Evolutionary conservation across 2,797 vertebrate genomes (phyloP), one percentile per base, ranked within the genome.

Genomic region (Lutjanus campechanus): DNA sequence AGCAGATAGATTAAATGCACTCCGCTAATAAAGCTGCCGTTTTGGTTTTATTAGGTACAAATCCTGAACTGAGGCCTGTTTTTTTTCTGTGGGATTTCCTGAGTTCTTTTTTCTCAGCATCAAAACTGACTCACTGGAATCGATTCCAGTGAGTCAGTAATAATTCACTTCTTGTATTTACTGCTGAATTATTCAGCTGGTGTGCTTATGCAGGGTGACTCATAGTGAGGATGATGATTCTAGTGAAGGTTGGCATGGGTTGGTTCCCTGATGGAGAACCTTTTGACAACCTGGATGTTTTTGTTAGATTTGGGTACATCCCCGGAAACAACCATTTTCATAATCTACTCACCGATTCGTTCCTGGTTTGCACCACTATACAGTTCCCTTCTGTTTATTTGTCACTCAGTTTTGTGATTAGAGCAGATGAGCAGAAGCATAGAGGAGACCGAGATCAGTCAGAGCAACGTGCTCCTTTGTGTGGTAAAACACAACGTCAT

Each of bases 31-130:
- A 2, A 12, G 59, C 17, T 66, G 7, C 47, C 46, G 62, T 49
- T 58, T 58, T 43, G 16, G 22, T 73, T 77, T 64, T 40, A 62
- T 66, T 19, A 13, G 11, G 25, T 22, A 11, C 36, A 51, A 70
- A 58, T 5, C 15, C 47, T 46, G 25, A 64, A 16, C 13, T 60
- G 46, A 0, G 19, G 40, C 36, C 43, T 29, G n/a, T 46, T 36
- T 54, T 54, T 36, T 53, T 46, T 51, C 47, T 15, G 22, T 20
- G 19, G 15, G 54, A 20, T 61, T 36, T 60, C 29, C 43, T n/a
- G 66, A 56, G 8, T 25, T 25, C 8, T 70, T 64, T 56, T 51
- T 36, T 68, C 19, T 54, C 11, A 29, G 56, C 65, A 46, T 41
- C 58, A 61, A 8, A 46, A 76, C 58, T 55, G 41, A 75, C 43